These are phyloP conservation scores for Halcyon chelicuti DNA, from an alignment of 2,797 vertebrate genomes.

Conservation along the genomic window DNA sequence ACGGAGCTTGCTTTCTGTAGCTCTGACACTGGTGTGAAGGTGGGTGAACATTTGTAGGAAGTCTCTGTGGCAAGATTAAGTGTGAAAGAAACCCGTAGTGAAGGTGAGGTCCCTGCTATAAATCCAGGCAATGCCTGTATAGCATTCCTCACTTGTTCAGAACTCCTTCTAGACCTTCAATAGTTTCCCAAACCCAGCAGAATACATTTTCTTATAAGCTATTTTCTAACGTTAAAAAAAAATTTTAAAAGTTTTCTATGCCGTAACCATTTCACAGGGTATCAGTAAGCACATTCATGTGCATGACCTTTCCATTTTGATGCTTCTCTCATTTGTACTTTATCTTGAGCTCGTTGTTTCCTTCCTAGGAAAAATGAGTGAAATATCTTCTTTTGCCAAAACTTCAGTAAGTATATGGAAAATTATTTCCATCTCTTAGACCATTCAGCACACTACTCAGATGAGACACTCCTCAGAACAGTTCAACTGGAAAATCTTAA, in stretches of 20 bases:
- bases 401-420: not conserved
- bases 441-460: not conserved
- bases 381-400: constrained; percentile 18
- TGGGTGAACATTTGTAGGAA: not conserved
- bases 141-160: not conserved
- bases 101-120: not conserved
- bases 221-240: not conserved
- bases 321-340: not conserved
- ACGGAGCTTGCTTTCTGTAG: not conserved
- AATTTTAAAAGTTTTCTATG: not conserved
- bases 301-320: not conserved
- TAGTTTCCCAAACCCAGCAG: not conserved
- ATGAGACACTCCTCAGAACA: not conserved
- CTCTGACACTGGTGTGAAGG: not conserved
- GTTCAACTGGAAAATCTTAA: constrained; percentile 20
- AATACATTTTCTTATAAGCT: not conserved
- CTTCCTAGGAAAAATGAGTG: constrained; percentile 11
- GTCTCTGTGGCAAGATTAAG: not conserved
- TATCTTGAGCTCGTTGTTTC: not conserved
- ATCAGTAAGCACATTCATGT: not conserved
- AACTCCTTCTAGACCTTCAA: not conserved
- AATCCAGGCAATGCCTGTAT: not conserved
- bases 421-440: not conserved
- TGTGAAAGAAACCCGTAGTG: not conserved
- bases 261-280: fast-evolving